Evolutionary conservation across 2,888 invertebrate species (phyloP).

Genomic region (Acanthococcus lagerstroemiae): DNA sequence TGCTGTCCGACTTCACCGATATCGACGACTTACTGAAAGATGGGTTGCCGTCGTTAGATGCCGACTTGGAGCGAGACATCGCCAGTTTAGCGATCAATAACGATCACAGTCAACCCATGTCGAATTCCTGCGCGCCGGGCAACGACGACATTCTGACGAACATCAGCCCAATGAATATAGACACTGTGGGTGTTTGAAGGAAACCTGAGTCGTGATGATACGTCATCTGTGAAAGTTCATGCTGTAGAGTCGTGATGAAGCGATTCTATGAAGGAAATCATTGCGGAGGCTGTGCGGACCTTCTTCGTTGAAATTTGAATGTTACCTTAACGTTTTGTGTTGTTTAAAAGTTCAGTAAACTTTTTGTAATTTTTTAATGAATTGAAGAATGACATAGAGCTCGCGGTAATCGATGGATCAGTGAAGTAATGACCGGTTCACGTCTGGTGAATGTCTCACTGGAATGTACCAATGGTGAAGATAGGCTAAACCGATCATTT

Average conservation of each 20-base stretch:
- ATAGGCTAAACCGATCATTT: too few relatives aligned
- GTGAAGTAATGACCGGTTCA: too few relatives aligned
- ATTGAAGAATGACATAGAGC: too few relatives aligned
- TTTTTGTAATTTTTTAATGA: too few relatives aligned
- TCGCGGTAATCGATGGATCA: too few relatives aligned
- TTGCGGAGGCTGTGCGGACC: neutral
- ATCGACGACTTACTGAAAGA: constrained; percentile 5
- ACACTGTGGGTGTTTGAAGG: too few relatives aligned
- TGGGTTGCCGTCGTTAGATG: constrained; percentile 11
- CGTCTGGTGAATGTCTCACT: too few relatives aligned
- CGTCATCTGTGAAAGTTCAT: too few relatives aligned
- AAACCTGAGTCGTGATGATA: too few relatives aligned
- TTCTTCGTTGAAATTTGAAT: neutral
- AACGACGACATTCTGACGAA: neutral
- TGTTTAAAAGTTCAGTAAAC: too few relatives aligned
- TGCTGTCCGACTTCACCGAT: constrained; percentile 18
- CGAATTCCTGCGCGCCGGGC: too few relatives aligned
- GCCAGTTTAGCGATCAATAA: constrained; percentile 7
- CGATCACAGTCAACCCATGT: neutral
- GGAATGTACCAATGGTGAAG: too few relatives aligned
- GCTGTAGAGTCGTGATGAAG: neutral
- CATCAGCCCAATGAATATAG: neutral
- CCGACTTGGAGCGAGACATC: constrained; percentile 17
- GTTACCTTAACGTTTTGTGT: neutral
- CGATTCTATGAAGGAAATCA: neutral